Percentiles rank a stretch among this genome's conserved stretches.
phyloP scores from a whole-genome alignment of 1,140 invertebrate species.

The Hyphantria cunea region DNA sequence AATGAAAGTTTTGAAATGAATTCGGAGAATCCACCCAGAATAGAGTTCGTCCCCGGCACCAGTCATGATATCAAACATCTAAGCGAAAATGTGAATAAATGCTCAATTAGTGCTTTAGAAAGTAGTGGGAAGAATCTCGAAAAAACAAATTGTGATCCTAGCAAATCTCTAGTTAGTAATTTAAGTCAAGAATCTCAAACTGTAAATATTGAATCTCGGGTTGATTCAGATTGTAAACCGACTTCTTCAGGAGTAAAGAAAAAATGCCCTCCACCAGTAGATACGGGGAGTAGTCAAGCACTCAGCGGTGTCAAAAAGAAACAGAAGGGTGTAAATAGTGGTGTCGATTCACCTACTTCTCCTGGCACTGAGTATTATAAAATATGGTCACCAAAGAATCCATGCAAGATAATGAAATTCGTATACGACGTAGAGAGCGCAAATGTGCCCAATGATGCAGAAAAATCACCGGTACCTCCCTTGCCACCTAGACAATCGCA shows the following conservation, averaged over 20 bases:
- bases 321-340: constrained; percentile 67
- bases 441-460: constrained; percentile 71
- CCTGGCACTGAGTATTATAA: constrained; percentile 83
- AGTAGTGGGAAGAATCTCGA: constrained; percentile 71
- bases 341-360: constrained; percentile 79
- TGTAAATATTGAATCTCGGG: constrained; percentile 78
- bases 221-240: constrained; percentile 60
- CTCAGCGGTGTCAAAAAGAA: constrained; percentile 78
- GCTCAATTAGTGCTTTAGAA: constrained; percentile 81
- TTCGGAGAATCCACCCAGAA: constrained; percentile 61
- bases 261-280: constrained; percentile 77
- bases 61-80: constrained; percentile 76
- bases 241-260: constrained; percentile 78
- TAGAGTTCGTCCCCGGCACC: constrained; percentile 64
- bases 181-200: constrained; percentile 69
- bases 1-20: constrained; percentile 79
- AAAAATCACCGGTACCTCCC: constrained; percentile 76
- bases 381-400: constrained; percentile 83
- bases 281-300: constrained; percentile 67
- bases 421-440: constrained; percentile 81
- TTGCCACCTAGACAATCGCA: constrained; percentile 81
- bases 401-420: constrained; percentile 82
- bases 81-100: constrained; percentile 79
- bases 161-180: constrained; percentile 75
- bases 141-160: constrained; percentile 76